Conservation (phyloP, 2,113 vertebrate species). For the Leucosticte australis region DNA sequence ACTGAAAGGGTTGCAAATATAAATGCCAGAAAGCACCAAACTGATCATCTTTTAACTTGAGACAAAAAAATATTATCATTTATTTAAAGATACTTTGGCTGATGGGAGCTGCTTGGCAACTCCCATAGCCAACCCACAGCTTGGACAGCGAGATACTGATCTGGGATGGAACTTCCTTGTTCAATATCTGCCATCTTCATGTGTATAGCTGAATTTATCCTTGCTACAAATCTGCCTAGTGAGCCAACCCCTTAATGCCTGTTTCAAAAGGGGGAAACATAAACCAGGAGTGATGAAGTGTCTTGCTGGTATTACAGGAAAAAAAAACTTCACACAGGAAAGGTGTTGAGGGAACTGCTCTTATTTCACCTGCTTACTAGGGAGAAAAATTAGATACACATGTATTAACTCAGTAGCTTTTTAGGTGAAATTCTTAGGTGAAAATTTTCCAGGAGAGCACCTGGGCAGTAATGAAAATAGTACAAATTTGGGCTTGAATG, state of each 20-base stretch:
- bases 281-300: neutral
- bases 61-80: neutral
- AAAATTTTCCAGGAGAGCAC: neutral
- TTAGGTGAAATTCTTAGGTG: neutral
- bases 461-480: neutral
- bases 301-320: neutral
- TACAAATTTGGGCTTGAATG: neutral
- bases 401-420: neutral
- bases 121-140: neutral
- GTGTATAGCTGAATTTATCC: neutral
- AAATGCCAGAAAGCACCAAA: neutral
- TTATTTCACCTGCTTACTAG: neutral
- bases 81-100: neutral
- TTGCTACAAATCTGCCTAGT: neutral
- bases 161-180: neutral
- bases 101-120: neutral
- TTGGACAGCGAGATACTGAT: neutral
- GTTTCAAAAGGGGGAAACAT: neutral
- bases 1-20: neutral
- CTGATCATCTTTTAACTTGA: neutral
- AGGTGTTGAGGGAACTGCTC: neutral
- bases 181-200: neutral
- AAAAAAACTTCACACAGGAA: neutral
- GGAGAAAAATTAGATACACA: neutral
- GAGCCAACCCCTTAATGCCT: neutral